Conservation (phyloP, 2,113 vertebrate species). For the Spermophilus dauricus region DNA sequence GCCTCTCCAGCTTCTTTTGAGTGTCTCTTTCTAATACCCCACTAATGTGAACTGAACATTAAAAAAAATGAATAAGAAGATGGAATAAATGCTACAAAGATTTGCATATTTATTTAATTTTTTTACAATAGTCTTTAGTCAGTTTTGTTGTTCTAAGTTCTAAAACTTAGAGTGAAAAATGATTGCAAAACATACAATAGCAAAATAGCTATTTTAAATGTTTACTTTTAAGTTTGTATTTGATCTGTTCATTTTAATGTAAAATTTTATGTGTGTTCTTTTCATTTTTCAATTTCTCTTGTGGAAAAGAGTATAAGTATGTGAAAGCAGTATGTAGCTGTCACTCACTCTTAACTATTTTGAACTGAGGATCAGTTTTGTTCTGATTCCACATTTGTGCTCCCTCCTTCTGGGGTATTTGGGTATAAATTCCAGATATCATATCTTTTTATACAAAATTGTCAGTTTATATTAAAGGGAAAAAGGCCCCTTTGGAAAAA, state of each 20-base stretch:
- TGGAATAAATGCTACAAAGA: neutral
- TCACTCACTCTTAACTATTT: neutral
- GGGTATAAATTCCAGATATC: neutral
- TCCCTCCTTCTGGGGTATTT: neutral
- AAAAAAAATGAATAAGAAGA: neutral
- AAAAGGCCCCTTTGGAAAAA: neutral
- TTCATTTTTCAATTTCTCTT: constrained; percentile 16
- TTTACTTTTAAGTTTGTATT: constrained; percentile 10
- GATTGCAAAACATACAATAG: constrained; percentile 8
- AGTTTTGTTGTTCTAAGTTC: constrained; percentile 48
- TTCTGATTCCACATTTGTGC: neutral
- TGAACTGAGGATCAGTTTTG: neutral
- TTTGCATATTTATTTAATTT: constrained; percentile 36
- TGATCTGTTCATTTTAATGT: neutral
- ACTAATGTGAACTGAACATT: constrained; percentile 16
- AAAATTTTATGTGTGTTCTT: neutral
- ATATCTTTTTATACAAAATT: neutral
- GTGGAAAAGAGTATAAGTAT: neutral
- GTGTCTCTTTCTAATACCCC: constrained; percentile 41
- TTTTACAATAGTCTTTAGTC: neutral
- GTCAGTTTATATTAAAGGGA: neutral
- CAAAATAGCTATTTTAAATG: constrained; percentile 7
- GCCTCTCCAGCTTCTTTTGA: constrained; percentile 48
- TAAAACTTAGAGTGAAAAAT: neutral
- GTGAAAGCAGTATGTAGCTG: neutral